These are phyloP conservation scores for Magallana gigas DNA, from an alignment of 1,140 invertebrate genomes.

Conservation along the genomic window DNA sequence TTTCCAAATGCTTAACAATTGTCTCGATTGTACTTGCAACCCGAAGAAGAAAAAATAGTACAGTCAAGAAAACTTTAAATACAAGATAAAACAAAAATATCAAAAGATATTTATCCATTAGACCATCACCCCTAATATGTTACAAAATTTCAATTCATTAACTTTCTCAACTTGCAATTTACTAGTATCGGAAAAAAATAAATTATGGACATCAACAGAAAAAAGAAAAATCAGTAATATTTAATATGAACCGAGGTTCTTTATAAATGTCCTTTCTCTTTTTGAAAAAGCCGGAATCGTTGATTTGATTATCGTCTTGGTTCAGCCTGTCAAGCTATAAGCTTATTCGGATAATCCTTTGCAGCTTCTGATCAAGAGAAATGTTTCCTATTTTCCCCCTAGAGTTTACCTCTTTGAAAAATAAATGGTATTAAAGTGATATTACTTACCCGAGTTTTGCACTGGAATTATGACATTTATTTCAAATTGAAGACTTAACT, in stretches of 20 bases:
- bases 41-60: background rate
- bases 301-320: background rate
- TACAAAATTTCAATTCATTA: no score
- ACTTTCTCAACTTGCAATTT: no score
- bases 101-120: no score
- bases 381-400: no score
- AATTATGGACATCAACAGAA: no score
- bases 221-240: background rate
- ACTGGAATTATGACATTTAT: background rate
- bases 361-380: no score
- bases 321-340: no score
- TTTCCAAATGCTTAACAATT: conserved; percentile 62
- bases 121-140: no score
- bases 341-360: no score
- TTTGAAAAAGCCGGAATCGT: background rate
- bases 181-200: no score
- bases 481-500: conserved; percentile 24
- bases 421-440: background rate
- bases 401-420: no score
- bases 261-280: background rate
- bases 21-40: conserved; percentile 59
- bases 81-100: no score
- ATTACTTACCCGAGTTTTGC: conserved; percentile 20
- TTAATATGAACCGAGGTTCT: background rate
- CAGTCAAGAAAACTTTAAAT: background rate